Conservation (phyloP, 2,888 invertebrate genomes). For the Halocaridina rubra region DNA sequence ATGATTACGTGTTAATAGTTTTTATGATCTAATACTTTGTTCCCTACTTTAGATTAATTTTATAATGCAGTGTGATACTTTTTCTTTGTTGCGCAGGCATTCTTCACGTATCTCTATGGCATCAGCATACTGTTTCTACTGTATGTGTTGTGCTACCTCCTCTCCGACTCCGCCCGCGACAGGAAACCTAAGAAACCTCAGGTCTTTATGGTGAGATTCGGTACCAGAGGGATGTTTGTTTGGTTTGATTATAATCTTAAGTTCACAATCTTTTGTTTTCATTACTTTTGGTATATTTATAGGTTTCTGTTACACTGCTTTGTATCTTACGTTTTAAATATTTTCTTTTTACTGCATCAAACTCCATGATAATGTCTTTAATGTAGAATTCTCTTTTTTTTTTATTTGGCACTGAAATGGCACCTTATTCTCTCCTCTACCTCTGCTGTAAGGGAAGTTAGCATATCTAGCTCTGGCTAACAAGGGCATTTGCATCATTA, state of each 20-base stretch:
- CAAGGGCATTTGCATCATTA: neutral
- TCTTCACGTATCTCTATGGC: conserved; percentile 94
- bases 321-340: neutral
- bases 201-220: conserved; percentile 61
- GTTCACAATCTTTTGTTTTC: neutral
- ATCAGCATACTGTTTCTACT: conserved; percentile 92
- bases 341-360: too few relatives aligned
- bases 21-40: too few relatives aligned
- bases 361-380: too few relatives aligned
- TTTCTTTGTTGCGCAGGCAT: conserved; percentile 73
- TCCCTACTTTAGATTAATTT: too few relatives aligned
- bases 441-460: neutral
- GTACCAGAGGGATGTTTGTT: conserved; percentile 25
- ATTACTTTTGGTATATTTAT: neutral
- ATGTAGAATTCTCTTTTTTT: too few relatives aligned
- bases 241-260: conserved; percentile 7
- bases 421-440: neutral
- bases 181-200: conserved; percentile 53
- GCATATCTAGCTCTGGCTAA: neutral
- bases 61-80: too few relatives aligned
- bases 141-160: conserved; percentile 93
- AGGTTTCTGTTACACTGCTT: neutral
- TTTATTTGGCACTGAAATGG: neutral
- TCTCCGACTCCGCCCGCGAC: conserved; percentile 78
- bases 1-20: too few relatives aligned